Base-by-base conservation (phyloP, 1,140 invertebrate species). In the Bombus ignitus region DNA sequence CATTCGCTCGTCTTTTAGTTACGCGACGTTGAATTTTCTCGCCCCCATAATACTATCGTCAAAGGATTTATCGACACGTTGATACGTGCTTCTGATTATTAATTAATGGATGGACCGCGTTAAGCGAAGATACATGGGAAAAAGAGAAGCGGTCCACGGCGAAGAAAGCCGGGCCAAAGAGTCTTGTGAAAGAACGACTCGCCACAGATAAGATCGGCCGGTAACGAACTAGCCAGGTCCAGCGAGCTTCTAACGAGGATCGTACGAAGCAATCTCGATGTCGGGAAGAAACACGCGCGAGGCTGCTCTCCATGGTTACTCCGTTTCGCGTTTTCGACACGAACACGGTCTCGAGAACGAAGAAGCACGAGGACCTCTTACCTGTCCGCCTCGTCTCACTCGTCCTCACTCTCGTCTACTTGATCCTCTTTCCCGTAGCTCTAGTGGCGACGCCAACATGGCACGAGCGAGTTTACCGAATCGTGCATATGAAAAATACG, bases 181-280 rank as follows among this genome's bases (percentile, higher is more conserved):
- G 44, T 57, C 70, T 71, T 62, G 87, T 72, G 85, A 88, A 89
- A 81, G 89, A 92, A 88, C 88, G 73, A 74, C 81, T 68, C 77
- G 57, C 47, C 47, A 53, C 42, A 75, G 90, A 91, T 91, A 91
- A 89, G 86, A 91, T 91, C 83, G 80, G 47, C 53, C 35, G 71
- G 88, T 91, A 92, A 92, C 90, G 91, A 92, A 92, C 89, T 89
- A 92, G 85, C 81, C 83, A 57, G 39, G 39, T 79, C 78, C 75
- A 84, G 86, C 70, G 66, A 66, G 87, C 72, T 86, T 83, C 89
- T 92, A 92, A 92, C 89, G 91, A 92, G 89, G 83, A 82, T 65
- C 76, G 88, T 86, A 87, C 81, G 32, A 84, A 88, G 85, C 81
- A 81, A 90, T 91, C 83, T 85, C 74, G 72, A 28, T 39, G 79